Conservation (phyloP, 2,888 invertebrate genomes). For the Tenodera sinensis region DNA sequence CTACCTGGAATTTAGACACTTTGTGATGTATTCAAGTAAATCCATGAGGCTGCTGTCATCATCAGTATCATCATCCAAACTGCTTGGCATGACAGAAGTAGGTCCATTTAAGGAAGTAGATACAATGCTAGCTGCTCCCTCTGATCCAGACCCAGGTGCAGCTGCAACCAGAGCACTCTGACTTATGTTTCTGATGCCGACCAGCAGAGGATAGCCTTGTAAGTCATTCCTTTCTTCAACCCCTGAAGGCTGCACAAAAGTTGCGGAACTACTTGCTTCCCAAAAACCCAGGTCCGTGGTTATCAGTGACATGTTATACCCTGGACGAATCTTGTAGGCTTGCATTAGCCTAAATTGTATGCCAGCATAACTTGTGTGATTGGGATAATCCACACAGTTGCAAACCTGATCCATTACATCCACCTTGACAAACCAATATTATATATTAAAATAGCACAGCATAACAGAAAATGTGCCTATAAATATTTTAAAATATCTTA, state of each 20-base stretch:
- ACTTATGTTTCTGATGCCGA: conserved; percentile 43
- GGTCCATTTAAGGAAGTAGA: conserved; percentile 42
- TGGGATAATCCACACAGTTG: neutral
- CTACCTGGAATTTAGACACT: conserved; percentile 53
- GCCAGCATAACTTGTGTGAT: neutral
- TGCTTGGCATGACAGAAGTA: conserved; percentile 43
- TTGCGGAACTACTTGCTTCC: conserved; percentile 38
- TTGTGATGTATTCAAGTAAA: conserved; percentile 50
- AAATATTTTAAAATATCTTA: no score
- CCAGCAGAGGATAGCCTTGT: conserved; percentile 40
- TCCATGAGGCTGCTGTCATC: conserved; percentile 46
- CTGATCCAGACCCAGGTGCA: conserved; percentile 45
- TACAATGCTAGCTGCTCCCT: neutral
- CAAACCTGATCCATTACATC: neutral
- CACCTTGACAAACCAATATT: neutral
- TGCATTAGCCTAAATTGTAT: conserved; percentile 39
- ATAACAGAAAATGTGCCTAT: no score
- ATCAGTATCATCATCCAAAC: conserved; percentile 52
- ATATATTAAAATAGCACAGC: neutral
- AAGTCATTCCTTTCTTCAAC: conserved; percentile 41
- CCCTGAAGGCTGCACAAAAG: conserved; percentile 36
- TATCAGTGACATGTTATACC: conserved; percentile 40
- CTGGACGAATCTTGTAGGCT: conserved; percentile 41
- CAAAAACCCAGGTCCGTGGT: conserved; percentile 40
- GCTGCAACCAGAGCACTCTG: conserved; percentile 33